Evolutionary conservation across 2,888 invertebrate genomes (phyloP).

Genomic region (Pemphredon lugubris): DNA sequence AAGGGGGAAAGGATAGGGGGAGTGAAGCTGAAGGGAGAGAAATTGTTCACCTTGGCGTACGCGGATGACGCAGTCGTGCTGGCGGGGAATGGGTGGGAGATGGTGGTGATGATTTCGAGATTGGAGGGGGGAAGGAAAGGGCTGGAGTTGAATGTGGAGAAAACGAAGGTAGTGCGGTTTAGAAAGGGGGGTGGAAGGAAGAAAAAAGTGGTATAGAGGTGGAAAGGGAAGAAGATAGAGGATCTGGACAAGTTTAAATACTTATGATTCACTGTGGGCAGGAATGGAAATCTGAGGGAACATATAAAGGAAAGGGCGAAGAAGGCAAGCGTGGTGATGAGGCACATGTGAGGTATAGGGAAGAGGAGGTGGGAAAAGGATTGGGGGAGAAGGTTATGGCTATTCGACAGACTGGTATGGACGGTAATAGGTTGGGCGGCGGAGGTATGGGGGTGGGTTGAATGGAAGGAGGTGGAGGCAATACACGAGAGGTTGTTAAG

Average conservation of each 20-base stretch:
- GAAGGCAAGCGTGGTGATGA: neutral
- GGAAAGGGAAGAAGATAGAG: neutral
- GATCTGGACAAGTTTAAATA: neutral
- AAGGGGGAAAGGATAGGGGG: neutral
- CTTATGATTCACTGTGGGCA: neutral
- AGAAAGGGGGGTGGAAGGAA: neutral
- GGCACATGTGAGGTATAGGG: neutral
- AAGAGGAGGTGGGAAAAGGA: neutral
- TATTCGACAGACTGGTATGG: neutral
- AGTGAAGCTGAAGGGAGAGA: neutral
- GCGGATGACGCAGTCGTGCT: constrained; percentile 8
- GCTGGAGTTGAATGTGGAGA: neutral
- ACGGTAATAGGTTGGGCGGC: neutral
- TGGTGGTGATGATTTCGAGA: neutral
- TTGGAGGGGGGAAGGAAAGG: neutral
- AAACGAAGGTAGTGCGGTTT: neutral
- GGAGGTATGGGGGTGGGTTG: neutral
- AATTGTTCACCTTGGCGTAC: constrained; percentile 1
- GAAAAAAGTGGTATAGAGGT: constrained; percentile 1
- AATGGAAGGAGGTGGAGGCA: neutral
- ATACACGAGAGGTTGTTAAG: neutral
- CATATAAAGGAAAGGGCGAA: constrained; percentile 5
- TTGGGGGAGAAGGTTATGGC: neutral
- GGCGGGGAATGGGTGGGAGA: neutral
- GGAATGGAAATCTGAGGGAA: neutral